Evolutionary conservation across 2,888 invertebrate genomes (phyloP), one percentile per base, ranked within the genome.

Genomic region (Eustalomyia histrio): DNA sequence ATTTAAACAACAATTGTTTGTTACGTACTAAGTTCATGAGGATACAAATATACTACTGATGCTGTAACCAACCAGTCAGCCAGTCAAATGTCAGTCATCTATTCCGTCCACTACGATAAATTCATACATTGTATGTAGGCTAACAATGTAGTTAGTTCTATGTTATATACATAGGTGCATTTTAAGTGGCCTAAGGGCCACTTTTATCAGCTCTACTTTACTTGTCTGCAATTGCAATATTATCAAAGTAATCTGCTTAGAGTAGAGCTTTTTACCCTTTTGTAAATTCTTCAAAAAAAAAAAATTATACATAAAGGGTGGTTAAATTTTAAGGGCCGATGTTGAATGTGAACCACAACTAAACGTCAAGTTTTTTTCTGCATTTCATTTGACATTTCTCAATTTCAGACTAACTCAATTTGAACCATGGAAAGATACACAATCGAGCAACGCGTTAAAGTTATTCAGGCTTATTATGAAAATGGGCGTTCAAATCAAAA

Each of bases 171-270:
- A 17, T 68, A 73, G 76, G 80, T 80, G 80, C 76, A 64, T 76
- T 80, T 73, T 64, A 76, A 76, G 80, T 80, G 80, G 76, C 80
- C 76, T 76, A 68, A 76, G 68, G 80, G 76, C 73, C 76, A 80
- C 68, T 80, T 80, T 76, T 80, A 73, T 68, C 73, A 73, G 72
- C 73, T 80, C 72, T 47, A 73, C 72, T 76, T 55, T 58, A 63
- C 57, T 58, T 76, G 76, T 76, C 73, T 68, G 72, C 80, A 73
- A 76, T 76, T 72, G 69, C 73, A 81, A 74, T 76, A 76, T 74
- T 69, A 81, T 69, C 69, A 81, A 76, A 74, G 52, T 81, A 81
- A 81, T 81, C 76, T 76, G 64, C 80, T 81, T 76, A 73, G 58
- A 68, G 53, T 68, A 64, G 16, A 2, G 21, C 5, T 61, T 43